A percentile compares a stretch with the other conserved stretches of the same genome.
phyloP scores from a whole-genome alignment of 2,113 vertebrate species.

The Myocastor coypus region DNA sequence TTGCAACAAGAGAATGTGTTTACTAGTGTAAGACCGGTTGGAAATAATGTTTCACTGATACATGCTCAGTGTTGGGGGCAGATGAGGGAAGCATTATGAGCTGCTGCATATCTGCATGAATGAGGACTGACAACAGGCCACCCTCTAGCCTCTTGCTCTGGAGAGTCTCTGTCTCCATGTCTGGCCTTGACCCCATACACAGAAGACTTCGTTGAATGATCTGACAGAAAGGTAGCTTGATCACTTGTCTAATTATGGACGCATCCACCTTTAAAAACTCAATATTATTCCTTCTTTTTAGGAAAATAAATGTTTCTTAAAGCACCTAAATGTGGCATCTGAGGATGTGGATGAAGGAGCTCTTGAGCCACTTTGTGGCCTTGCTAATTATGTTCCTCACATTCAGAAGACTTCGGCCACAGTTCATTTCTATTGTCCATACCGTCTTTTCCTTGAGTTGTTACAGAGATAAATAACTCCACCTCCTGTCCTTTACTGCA shows the following conservation, averaged over 20 bases:
- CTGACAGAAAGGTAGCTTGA: not conserved
- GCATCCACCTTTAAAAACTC: not conserved
- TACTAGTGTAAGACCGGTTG: not conserved
- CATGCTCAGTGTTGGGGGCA: not conserved
- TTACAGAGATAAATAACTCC: accelerated
- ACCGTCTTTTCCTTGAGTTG: not conserved
- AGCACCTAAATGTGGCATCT: not conserved
- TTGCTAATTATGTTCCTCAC: not conserved
- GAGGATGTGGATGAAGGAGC: not conserved
- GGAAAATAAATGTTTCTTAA: not conserved
- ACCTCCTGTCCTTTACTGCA: not conserved
- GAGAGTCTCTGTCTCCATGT: accelerated
- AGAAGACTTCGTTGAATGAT: not conserved
- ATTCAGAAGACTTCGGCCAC: not conserved
- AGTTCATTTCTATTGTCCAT: not conserved
- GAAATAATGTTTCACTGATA: not conserved
- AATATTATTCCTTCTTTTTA: not conserved
- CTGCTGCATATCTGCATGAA: not conserved
- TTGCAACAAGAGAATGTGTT: not conserved
- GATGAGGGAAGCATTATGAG: not conserved
- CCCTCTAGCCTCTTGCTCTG: accelerated
- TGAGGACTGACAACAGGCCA: not conserved
- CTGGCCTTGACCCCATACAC: accelerated
- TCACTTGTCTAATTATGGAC: not conserved
- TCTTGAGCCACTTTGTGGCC: not conserved